Evolutionary conservation across 2,888 invertebrate genomes (phyloP), one percentile per base, ranked within the genome.

Genomic region (Sesamia inferens): DNA sequence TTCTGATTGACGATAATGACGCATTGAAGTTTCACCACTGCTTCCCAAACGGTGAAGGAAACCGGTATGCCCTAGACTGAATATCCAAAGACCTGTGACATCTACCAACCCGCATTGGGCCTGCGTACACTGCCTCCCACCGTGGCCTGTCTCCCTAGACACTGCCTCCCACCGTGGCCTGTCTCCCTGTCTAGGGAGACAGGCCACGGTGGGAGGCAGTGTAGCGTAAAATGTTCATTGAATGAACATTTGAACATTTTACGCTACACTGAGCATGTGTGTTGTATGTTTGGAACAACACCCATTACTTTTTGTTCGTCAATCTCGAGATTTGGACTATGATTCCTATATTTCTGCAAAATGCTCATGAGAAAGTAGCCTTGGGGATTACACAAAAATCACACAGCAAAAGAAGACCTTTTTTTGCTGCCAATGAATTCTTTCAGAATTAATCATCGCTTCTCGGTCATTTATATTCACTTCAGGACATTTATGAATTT

Each of bases 1-100:
- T 24, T 2, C 42, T 42, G 7, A 16, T 61, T 65, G 31, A 24
- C 31, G 59, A n/a, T 39, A 74, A 74, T 61, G 22, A 51, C 19
- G 10, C 51, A 19, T 51, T 51, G 19, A 51, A 51, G 51, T 8
- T 19, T 51, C 19, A 51, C 19, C 51, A 51, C 51, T 51, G 19
- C 51, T 19, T 1, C 3, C 19, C 4, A 51, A 51, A 51, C 19
- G 51, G 19, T 51, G 8, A 51, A 19, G 51, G 51, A 39, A 39
- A 39, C 39, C 39, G 39, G 39, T 7, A 39, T 39, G 39, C 5
- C 11, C 42, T 19, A 3, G 8, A 51, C 4, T 10, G 19, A 51
- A 4, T 8, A 51, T n/a, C 8, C 51, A n/a, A 51, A 51, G 51
- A 51, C 6, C 8, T 51, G 8, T n/a, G 51, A 51, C 10, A n/a